A percentile compares a stretch with the other conserved stretches of the same genome.
Evolutionary conservation across 2,888 invertebrate genomes (phyloP).

Genomic region (Caenorhabditis sp.): DNA sequence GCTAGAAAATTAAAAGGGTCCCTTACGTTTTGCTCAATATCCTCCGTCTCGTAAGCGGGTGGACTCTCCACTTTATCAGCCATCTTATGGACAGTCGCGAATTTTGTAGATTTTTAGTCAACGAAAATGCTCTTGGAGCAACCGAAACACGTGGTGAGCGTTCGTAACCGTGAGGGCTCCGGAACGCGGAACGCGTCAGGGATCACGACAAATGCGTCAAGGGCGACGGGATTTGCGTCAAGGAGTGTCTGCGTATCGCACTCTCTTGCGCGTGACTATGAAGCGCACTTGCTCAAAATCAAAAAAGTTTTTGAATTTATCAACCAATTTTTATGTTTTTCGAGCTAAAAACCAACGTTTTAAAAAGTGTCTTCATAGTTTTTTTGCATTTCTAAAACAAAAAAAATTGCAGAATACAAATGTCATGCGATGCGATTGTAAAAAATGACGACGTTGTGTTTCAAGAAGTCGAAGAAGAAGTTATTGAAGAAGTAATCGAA

Average conservation of each 20-base stretch:
- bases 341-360: not conserved
- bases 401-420: not conserved
- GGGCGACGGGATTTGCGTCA: conserved; percentile 11
- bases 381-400: not conserved
- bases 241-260: conserved; percentile 6
- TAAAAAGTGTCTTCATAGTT: too few species aligned
- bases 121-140: not conserved
- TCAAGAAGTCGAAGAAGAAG: conserved; percentile 35
- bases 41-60: conserved; percentile 32
- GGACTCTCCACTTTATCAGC: conserved; percentile 29
- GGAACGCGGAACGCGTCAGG: not conserved
- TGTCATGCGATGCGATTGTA: conserved; percentile 12
- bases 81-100: conserved; percentile 10
- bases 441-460: conserved; percentile 30
- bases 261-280: conserved; percentile 1
- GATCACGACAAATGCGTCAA: not conserved
- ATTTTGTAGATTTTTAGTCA: not conserved
- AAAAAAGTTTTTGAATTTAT: not conserved
- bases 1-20: not conserved
- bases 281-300: conserved; percentile 16
- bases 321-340: conserved; percentile 2
- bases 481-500: conserved; percentile 50
- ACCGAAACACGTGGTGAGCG: not conserved
- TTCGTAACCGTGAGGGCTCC: too few species aligned
- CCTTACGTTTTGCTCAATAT: conserved; percentile 44